A percentile compares a stretch with the other conserved stretches of the same genome.
These are phyloP conservation scores for Elymnias hypermnestra DNA, from an alignment of 1,140 invertebrate species.

Conservation along the genomic window DNA sequence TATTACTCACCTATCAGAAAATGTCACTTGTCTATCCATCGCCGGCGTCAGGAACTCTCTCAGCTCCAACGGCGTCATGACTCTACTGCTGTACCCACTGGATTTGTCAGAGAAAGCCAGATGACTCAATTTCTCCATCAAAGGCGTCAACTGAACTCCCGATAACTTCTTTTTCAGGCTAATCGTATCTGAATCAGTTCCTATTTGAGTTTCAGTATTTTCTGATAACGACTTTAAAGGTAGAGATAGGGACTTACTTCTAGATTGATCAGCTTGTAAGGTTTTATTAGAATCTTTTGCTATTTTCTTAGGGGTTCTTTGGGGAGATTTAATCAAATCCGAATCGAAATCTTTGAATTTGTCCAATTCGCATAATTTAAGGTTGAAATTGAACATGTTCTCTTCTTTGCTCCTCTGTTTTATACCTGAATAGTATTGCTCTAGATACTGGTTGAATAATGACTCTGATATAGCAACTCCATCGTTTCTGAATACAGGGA, in stretches of 20 bases:
- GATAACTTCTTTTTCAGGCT: constrained; percentile 74
- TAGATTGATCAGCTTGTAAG: constrained; percentile 57
- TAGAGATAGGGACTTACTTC: constrained; percentile 81
- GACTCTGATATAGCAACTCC: constrained; percentile 83
- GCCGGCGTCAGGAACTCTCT: constrained; percentile 74
- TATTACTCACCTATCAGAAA: constrained; percentile 47
- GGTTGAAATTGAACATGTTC: constrained; percentile 69
- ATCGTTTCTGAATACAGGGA: constrained; percentile 84
- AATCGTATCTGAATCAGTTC: constrained; percentile 58
- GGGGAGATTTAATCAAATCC: constrained; percentile 58
- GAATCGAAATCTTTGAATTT: constrained; percentile 73
- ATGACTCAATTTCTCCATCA: constrained; percentile 88
- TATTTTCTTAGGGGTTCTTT: constrained; percentile 53
- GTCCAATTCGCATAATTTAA: constrained; percentile 55
- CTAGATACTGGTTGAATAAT: constrained; percentile 83
- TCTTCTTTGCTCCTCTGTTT: constrained; percentile 72
- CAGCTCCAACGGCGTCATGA: constrained; percentile 81
- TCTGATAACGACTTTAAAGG: constrained; percentile 81
- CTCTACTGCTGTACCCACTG: constrained; percentile 81
- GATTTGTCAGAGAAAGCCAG: constrained; percentile 82
- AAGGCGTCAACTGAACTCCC: constrained; percentile 84
- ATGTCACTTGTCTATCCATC: constrained; percentile 51
- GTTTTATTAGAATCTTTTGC: constrained; percentile 55
- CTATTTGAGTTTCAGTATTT: constrained; percentile 67
- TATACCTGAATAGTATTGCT: constrained; percentile 76